Percentiles rank a stretch among this genome's conserved stretches.
Conservation (phyloP, 1,140 invertebrate species). For the Dendroctonus valens region DNA sequence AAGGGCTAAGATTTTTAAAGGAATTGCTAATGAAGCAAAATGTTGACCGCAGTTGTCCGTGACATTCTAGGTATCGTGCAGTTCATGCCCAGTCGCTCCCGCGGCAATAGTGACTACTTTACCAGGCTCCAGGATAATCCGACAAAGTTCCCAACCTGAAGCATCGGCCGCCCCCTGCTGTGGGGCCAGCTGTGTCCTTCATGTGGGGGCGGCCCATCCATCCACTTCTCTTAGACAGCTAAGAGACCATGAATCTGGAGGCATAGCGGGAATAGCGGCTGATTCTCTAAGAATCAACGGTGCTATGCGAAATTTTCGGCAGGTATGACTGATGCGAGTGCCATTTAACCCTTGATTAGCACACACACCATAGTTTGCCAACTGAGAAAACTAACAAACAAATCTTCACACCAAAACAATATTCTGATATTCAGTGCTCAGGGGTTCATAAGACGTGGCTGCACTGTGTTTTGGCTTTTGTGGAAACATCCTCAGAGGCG, state of each 20-base stretch:
- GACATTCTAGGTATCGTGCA: constrained; percentile 52
- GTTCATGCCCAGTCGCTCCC: constrained; percentile 65
- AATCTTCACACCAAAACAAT: no score
- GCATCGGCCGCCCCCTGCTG: constrained; percentile 67
- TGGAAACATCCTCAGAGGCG: no score
- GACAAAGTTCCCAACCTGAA: constrained; percentile 89
- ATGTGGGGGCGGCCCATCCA: constrained; percentile 52
- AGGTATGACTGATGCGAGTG: constrained; percentile 61
- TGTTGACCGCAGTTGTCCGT: constrained; percentile 41
- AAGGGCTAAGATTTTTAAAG: constrained; percentile 13
- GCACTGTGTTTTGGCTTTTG: no score
- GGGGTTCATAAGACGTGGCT: no score
- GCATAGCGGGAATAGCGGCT: constrained; percentile 94
- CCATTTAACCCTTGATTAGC: neutral
- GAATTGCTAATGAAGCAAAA: constrained; percentile 19
- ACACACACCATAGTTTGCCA: no score
- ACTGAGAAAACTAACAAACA: no score
- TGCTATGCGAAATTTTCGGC: constrained; percentile 92
- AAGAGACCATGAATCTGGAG: constrained; percentile 65
- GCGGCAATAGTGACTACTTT: constrained; percentile 70
- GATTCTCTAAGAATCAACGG: constrained; percentile 95
- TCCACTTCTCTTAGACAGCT: constrained; percentile 81
- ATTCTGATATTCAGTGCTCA: no score
- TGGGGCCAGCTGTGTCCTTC: constrained; percentile 56
- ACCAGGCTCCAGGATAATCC: constrained; percentile 72